Evolutionary conservation across 2,888 invertebrate species (phyloP).

Genomic region (Petrolisthes cinctipes): DNA sequence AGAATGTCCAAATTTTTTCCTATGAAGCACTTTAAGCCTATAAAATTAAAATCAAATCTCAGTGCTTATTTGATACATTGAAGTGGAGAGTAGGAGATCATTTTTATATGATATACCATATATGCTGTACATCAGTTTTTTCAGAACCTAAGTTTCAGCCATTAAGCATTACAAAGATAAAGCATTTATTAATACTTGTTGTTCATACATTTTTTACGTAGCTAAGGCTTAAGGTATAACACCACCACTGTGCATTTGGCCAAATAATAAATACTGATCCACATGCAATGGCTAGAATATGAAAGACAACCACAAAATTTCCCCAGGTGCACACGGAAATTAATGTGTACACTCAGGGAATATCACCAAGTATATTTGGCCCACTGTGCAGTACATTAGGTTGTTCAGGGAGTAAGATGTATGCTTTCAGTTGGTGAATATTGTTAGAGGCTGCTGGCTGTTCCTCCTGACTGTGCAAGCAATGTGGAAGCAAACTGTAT

Average conservation of each 20-base stretch:
- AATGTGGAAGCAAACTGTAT: too few relatives aligned
- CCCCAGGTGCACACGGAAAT: too few relatives aligned
- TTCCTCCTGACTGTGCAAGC: too few relatives aligned
- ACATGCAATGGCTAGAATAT: too few relatives aligned
- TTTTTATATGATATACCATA: slow-evolving; percentile 1
- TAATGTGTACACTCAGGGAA: too few relatives aligned
- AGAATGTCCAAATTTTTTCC: slow-evolving; percentile 9
- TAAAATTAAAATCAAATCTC: slow-evolving; percentile 15
- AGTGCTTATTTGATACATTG: slow-evolving; percentile 16
- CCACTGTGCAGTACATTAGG: too few relatives aligned
- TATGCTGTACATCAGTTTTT: slow-evolving; percentile 7
- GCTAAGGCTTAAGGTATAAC: not conserved
- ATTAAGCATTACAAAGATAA: not conserved
- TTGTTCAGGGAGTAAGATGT: too few relatives aligned
- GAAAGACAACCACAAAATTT: too few relatives aligned
- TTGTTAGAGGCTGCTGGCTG: too few relatives aligned
- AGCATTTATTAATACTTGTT: not conserved
- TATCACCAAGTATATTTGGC: too few relatives aligned
- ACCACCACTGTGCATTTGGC: not conserved
- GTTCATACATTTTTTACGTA: not conserved
- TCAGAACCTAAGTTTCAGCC: slow-evolving; percentile 1
- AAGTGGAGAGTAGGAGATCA: not conserved
- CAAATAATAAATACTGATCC: not conserved
- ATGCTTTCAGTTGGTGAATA: too few relatives aligned
- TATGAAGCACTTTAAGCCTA: not conserved